These are phyloP conservation scores for Charanyca ferruginea DNA, from an alignment of 2,888 invertebrate genomes.

Conservation along the genomic window DNA sequence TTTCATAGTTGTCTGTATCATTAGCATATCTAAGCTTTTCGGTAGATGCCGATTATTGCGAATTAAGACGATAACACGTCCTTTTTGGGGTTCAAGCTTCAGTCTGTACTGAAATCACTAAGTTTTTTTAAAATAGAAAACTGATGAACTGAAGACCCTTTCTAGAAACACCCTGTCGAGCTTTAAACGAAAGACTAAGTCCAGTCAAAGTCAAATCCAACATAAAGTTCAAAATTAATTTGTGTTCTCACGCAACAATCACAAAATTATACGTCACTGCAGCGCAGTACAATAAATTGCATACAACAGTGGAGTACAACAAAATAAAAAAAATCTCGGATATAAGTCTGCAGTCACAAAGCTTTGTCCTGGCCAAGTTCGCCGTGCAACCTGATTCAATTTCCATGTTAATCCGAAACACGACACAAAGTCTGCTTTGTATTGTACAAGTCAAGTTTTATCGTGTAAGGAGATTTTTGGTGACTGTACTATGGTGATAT, in stretches of 20 bases:
- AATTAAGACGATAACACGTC: no score
- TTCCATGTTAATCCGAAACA: slow-evolving; percentile 84
- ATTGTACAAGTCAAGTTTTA: slow-evolving; percentile 70
- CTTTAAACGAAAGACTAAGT: not conserved
- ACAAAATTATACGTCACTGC: slow-evolving; percentile 34
- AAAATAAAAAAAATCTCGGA: slow-evolving; percentile 53
- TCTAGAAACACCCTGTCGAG: slow-evolving; percentile 11
- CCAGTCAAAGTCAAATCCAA: no score
- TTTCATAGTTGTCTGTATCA: no score
- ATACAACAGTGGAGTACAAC: slow-evolving; percentile 41
- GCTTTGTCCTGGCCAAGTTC: slow-evolving; percentile 71
- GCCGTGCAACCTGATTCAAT: slow-evolving; percentile 82
- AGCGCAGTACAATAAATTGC: slow-evolving; percentile 26
- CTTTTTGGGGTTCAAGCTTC: no score
- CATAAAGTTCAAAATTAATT: no score
- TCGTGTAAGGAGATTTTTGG: slow-evolving; percentile 68
- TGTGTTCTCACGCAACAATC: not conserved
- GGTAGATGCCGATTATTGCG: no score
- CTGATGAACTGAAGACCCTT: slow-evolving; percentile 21
- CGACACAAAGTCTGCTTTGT: slow-evolving; percentile 78
- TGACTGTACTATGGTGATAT: slow-evolving; percentile 62
- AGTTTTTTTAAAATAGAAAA: slow-evolving; percentile 28
- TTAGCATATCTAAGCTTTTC: no score
- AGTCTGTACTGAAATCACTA: slow-evolving; percentile 10
- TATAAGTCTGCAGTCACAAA: slow-evolving; percentile 70